Base-by-base conservation (phyloP, 2,113 vertebrate species). In the Serilophus lunatus region DNA sequence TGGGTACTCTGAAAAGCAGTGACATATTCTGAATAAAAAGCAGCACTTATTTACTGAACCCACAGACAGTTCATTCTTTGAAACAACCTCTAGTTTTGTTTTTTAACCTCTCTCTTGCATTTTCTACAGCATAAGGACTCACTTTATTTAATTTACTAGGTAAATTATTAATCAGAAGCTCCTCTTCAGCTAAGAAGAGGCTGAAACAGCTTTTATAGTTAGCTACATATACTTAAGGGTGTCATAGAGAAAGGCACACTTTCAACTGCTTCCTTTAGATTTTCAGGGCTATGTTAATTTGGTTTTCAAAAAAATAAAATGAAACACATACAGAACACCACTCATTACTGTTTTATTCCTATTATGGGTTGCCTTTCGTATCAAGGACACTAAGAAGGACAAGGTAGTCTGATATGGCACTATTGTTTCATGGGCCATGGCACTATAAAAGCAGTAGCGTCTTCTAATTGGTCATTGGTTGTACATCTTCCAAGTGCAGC, bases 391-490 rank as follows among this genome's bases (percentile, higher is more conserved):
- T 9, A 18, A 50, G 72, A 92, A 96, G 77, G 86, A 91, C 84
- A 80, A 89, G 29, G 81, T 45, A 82, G 87, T 65, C 70, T 72
- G 40, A 47, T 24, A 79, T 6, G 29, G 74, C 74, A 72, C 66
- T 94, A 79, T 51, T 80, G 87, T 88, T 97, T 95, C 81, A 89
- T 91, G 93, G 89, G 40, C 84, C 84, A 69, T 82, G 70, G 61
- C 74, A 82, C 81, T 82, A 82, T 90, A 87, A 93, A 95, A 87
- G 77, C 65, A 87, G 53, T 23, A 85, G 70, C 35, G 57, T 94
- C 88, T 91, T 87, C 91, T 96, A 95, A 93, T 91, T 94, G 94
- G 91, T 95, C 68, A 78, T 72, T 81, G 83, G 88, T 53, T 93
- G 82, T 90, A 92, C 80, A 85, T 93, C 94, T 94, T 84, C 49